Conservation (phyloP, 2,888 invertebrate species). For the Athalia circularis region DNA sequence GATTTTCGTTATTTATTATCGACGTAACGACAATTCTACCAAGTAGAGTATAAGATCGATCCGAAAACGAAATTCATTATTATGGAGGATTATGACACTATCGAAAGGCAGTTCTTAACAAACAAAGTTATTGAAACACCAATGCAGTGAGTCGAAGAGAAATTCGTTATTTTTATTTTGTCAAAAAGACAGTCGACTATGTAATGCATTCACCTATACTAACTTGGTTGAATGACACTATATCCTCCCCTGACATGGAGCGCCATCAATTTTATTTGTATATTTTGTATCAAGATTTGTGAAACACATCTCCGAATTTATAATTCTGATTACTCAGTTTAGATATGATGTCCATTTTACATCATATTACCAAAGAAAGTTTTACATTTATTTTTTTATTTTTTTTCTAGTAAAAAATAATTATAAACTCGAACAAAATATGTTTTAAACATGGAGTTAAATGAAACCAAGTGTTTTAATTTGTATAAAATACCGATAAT, state of each 20-base stretch:
- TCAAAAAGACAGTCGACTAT: not conserved
- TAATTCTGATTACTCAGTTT: conserved; percentile 32
- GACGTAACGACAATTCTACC: conserved; percentile 36
- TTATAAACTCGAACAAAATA: not conserved
- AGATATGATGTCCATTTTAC: conserved; percentile 35
- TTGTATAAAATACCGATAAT: conserved; percentile 1
- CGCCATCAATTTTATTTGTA: conserved; percentile 12
- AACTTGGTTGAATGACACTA: conserved; percentile 7
- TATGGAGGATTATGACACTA: not conserved
- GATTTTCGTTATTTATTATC: conserved; percentile 42
- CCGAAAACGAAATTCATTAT: not conserved
- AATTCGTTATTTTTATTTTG: conserved; percentile 10
- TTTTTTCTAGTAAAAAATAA: conserved; percentile 12
- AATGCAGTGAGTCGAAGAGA: conserved; percentile 2
- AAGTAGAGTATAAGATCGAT: conserved; percentile 8
- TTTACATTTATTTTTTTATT: conserved; percentile 34
- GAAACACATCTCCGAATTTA: conserved; percentile 14
- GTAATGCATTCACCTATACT: not conserved
- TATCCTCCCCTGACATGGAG: conserved; percentile 1
- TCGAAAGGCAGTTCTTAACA: not conserved
- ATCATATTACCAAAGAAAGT: conserved; percentile 43
- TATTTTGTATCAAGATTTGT: conserved; percentile 24
- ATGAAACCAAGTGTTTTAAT: conserved; percentile 31
- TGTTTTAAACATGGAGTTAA: conserved; percentile 9
- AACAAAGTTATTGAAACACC: not conserved